Evolutionary conservation across 2,797 vertebrate genomes (phyloP).

Genomic region (Platalea minor): DNA sequence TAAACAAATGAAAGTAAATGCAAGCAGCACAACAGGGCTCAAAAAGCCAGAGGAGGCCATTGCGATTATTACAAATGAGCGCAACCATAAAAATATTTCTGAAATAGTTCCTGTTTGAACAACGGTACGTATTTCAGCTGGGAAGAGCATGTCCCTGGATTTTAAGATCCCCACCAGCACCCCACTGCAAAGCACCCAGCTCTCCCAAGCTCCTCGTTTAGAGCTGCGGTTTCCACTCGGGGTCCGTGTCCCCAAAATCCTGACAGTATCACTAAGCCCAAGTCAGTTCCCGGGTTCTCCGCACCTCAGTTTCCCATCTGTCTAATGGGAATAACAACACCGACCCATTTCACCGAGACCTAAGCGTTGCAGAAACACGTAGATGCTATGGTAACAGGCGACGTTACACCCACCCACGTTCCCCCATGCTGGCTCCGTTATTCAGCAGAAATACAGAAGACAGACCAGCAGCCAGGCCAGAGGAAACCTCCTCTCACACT

Average conservation of each 20-base stretch:
- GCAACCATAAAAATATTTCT: background rate
- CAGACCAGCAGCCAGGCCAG: background rate
- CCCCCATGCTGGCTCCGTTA: background rate
- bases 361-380: background rate
- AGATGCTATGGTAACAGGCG: slow-evolving; percentile 48
- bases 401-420: slow-evolving; percentile 36
- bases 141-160: background rate
- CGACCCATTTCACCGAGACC: background rate
- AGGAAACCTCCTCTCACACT: background rate
- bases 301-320: slow-evolving; percentile 8
- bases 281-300: background rate
- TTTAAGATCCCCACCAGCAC: background rate
- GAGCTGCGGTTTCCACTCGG: fast-evolving
- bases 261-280: background rate
- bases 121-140: fast-evolving
- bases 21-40: background rate
- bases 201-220: background rate
- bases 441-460: slow-evolving; percentile 42
- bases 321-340: slow-evolving; percentile 15
- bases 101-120: background rate
- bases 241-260: background rate
- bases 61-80: background rate
- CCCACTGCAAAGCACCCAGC: background rate
- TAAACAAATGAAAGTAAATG: background rate
- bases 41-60: background rate